Evolutionary conservation across 2,797 vertebrate genomes (phyloP).

Genomic region (Threskiornis aethiopicus): DNA sequence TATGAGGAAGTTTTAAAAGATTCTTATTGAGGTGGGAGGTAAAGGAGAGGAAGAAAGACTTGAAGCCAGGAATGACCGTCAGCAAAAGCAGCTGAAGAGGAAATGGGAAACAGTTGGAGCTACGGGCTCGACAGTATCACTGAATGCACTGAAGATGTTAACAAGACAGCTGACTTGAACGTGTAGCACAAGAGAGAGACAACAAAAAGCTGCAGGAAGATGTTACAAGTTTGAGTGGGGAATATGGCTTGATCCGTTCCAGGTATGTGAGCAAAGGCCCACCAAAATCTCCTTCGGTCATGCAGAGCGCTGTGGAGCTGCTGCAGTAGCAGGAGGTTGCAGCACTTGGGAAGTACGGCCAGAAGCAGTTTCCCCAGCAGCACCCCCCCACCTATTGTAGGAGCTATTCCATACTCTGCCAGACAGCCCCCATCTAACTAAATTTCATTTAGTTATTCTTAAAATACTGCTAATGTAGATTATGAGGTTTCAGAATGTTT

Average conservation of each 20-base stretch:
- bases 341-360: fast-evolving
- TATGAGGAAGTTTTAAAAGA: background rate
- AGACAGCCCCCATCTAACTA: background rate
- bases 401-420: background rate
- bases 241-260: background rate
- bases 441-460: background rate
- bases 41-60: background rate
- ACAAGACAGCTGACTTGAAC: background rate
- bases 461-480: background rate
- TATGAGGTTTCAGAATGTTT: background rate
- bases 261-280: fast-evolving
- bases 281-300: fast-evolving
- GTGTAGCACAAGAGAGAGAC: background rate
- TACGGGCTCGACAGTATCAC: fast-evolving
- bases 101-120: background rate
- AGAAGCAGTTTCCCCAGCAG: background rate
- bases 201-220: background rate
- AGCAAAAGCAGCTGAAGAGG: background rate
- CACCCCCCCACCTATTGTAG: too few species aligned
- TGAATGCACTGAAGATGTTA: background rate
- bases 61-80: background rate
- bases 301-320: fast-evolving
- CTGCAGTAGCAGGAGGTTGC: background rate
- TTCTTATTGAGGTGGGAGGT: background rate
- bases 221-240: background rate